phyloP scores from a whole-genome alignment of 1,140 invertebrate genomes.

The Scylla paramamosain region DNA sequence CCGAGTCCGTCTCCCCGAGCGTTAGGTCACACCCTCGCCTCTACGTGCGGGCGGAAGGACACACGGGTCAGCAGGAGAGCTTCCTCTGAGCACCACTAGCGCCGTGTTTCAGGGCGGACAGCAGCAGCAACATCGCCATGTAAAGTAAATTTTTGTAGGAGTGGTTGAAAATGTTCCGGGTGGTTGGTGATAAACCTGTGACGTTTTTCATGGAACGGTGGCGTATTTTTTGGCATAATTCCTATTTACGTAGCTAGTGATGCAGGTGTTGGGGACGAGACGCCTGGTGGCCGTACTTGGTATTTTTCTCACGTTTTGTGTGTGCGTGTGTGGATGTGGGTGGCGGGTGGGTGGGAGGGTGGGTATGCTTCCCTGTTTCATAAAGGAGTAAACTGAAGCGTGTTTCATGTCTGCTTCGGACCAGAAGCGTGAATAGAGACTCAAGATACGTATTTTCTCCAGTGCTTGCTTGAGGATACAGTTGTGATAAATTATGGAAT shows the following conservation, averaged over 20 bases:
- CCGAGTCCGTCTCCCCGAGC: slow-evolving; percentile 37
- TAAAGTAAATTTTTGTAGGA: slow-evolving; percentile 4
- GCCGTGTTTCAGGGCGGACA: background rate
- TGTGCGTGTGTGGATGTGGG: background rate
- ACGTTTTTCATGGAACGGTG: background rate
- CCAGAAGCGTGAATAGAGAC: background rate
- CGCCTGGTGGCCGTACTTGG: background rate
- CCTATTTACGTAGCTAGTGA: slow-evolving; percentile 26
- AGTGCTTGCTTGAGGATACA: background rate
- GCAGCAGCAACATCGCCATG: slow-evolving; percentile 36
- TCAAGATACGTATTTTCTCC: background rate
- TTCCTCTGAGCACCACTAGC: slow-evolving; percentile 51
- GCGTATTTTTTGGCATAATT: slow-evolving; percentile 40
- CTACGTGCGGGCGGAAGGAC: slow-evolving; percentile 68
- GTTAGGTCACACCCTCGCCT: slow-evolving; percentile 59
- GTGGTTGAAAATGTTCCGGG: background rate
- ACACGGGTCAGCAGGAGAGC: slow-evolving; percentile 65
- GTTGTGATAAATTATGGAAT: background rate
- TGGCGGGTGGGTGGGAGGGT: background rate
- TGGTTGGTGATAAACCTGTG: background rate
- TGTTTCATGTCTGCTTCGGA: background rate
- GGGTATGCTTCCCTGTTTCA: background rate
- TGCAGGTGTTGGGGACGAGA: slow-evolving; percentile 5
- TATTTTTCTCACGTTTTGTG: background rate
- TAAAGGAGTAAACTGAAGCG: background rate